These are phyloP conservation scores for Saguinus midas DNA, from an alignment of 2,113 vertebrate species.

Conservation along the genomic window DNA sequence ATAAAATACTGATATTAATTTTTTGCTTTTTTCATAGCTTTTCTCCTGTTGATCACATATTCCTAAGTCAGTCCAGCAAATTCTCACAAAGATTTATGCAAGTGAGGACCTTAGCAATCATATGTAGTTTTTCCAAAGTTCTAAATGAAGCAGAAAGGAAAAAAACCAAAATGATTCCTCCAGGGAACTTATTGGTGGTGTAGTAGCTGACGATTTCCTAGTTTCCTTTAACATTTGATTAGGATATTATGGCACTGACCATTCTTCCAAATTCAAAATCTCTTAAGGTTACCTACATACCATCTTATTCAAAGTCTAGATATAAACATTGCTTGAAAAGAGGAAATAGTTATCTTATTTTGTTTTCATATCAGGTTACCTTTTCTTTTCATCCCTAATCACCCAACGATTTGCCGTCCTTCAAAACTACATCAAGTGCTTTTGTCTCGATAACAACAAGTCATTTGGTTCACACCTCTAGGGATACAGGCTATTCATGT, in stretches of 20 bases:
- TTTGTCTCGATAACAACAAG: conserved; percentile 6
- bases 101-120: background rate
- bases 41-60: no score
- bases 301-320: conserved; percentile 3
- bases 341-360: background rate
- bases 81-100: no score
- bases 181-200: background rate
- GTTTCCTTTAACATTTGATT: background rate
- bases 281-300: background rate
- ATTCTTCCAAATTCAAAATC: conserved; percentile 22
- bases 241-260: background rate
- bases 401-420: background rate
- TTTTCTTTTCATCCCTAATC: background rate
- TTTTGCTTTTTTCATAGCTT: no score
- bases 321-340: background rate
- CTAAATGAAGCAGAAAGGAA: conserved; percentile 26
- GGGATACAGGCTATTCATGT: background rate
- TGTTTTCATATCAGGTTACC: background rate
- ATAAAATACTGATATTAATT: background rate
- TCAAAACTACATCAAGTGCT: background rate
- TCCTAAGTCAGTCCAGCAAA: no score
- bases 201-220: background rate
- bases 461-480: background rate
- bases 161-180: background rate
- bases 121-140: background rate